Evolutionary conservation across 2,113 vertebrate species (phyloP).

Genomic region (Seriola dumerili): DNA sequence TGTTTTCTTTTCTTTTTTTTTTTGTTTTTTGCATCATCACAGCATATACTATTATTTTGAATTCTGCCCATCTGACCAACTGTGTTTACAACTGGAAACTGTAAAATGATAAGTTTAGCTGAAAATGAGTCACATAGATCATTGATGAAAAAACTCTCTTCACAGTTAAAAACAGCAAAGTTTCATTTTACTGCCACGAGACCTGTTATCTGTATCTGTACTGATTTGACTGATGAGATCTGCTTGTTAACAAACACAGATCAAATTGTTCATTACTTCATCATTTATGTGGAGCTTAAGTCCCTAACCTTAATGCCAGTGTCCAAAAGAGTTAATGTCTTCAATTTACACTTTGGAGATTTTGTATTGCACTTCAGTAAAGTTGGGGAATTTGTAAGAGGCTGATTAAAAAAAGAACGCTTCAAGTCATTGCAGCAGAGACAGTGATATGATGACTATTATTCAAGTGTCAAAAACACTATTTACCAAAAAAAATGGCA

Average conservation of each 20-base stretch:
- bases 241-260: neutral
- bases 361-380: neutral
- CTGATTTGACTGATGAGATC: neutral
- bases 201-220: neutral
- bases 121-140: neutral
- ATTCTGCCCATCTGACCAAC: slow-evolving; percentile 12
- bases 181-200: neutral
- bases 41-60: slow-evolving; percentile 11
- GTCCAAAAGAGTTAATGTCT: neutral
- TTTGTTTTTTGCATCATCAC: slow-evolving; percentile 59
- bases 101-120: neutral
- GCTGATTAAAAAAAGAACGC: neutral
- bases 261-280: neutral
- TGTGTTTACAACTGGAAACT: neutral
- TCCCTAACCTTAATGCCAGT: neutral
- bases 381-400: neutral
- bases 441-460: too few relatives aligned
- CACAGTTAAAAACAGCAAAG: neutral
- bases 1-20: neutral
- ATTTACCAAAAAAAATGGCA: too few relatives aligned
- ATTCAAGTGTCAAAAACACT: too few relatives aligned
- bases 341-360: neutral
- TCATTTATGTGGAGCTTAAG: neutral
- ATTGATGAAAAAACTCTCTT: neutral
- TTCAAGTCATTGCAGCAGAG: too few relatives aligned